phyloP scores from a whole-genome alignment of 1,140 invertebrate genomes.

The Maniola jurtina region DNA sequence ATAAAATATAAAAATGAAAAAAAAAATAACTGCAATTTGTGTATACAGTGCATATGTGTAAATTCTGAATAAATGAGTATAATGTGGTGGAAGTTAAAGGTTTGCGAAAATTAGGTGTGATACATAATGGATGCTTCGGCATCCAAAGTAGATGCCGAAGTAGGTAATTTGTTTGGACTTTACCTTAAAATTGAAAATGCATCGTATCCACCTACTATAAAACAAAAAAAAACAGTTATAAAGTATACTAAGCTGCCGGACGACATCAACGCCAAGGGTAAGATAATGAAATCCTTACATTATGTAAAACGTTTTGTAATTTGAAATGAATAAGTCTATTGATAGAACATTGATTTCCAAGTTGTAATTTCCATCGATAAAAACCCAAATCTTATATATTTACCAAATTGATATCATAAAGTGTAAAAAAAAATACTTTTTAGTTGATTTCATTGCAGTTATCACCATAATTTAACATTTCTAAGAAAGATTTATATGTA shows the following conservation, averaged over 20 bases:
- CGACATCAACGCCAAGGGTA: constrained; percentile 53
- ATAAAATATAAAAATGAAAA: not conserved
- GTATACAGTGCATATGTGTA: constrained; percentile 6
- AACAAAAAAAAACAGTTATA: constrained; percentile 52
- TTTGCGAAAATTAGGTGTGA: constrained; percentile 12
- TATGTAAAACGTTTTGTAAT: not conserved
- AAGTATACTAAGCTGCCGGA: constrained; percentile 66
- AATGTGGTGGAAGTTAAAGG: not conserved
- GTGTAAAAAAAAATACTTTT: no score
- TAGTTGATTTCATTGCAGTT: not conserved
- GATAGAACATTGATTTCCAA: no score
- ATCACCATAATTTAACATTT: not conserved
- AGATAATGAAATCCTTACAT: constrained; percentile 12
- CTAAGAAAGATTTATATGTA: no score
- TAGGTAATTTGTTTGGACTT: constrained; percentile 44
- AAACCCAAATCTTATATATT: not conserved
- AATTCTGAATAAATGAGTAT: not conserved
- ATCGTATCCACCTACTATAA: constrained; percentile 34
- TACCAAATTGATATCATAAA: no score
- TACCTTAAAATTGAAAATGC: constrained; percentile 48
- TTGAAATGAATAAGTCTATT: no score
- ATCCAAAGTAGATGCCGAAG: constrained; percentile 48
- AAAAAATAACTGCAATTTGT: not conserved
- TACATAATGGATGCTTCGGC: constrained; percentile 62
- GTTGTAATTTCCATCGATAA: not conserved